Percentiles rank a stretch among this genome's conserved stretches.
Evolutionary conservation across 2,888 invertebrate species (phyloP).

Genomic region (Asteroscopus sphinx): DNA sequence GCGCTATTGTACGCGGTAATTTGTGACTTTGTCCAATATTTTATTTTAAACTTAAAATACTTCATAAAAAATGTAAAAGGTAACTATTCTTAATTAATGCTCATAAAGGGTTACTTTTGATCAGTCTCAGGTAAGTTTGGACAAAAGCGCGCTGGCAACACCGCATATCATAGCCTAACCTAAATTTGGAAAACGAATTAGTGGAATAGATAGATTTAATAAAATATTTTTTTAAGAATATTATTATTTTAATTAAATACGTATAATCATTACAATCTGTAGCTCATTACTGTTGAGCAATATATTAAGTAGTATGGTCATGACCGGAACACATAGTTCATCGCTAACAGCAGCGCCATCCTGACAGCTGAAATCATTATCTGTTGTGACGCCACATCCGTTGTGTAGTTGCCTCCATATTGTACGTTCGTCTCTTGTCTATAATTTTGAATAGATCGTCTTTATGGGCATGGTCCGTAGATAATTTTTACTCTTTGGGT

Average conservation of each 20-base stretch:
- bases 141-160: no score
- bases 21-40: no score
- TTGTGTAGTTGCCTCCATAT: slow-evolving; percentile 77
- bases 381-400: slow-evolving; percentile 56
- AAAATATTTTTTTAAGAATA: background rate
- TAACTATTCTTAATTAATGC: no score
- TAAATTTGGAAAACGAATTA: background rate
- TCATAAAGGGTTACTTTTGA: no score
- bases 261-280: background rate
- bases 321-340: slow-evolving; percentile 31
- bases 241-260: background rate
- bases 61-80: no score
- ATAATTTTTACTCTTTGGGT: slow-evolving; percentile 89
- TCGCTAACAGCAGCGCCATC: slow-evolving; percentile 39
- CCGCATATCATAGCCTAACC: no score
- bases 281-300: background rate
- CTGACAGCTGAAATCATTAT: slow-evolving; percentile 30
- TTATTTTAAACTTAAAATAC: no score
- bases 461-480: slow-evolving; percentile 89
- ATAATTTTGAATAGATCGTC: slow-evolving; percentile 86
- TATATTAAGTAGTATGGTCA: background rate
- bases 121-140: no score
- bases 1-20: no score
- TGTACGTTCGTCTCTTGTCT: slow-evolving; percentile 84
- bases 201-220: background rate